Evolutionary conservation across 2,113 vertebrate genomes (phyloP).

Genomic region (Peromyscus californicus): DNA sequence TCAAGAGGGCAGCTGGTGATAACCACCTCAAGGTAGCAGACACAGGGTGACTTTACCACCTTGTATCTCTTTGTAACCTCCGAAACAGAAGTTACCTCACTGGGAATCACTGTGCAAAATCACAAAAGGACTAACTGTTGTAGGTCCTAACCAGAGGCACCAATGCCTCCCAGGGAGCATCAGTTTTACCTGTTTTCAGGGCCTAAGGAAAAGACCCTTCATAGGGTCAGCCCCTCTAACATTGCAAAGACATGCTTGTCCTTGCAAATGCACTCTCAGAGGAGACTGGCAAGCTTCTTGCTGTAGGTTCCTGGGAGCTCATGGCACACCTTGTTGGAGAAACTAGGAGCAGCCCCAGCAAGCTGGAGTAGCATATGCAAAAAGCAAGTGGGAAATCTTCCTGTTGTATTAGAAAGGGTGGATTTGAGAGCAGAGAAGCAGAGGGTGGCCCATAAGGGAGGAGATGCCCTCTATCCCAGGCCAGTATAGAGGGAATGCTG

Average conservation of each 20-base stretch:
- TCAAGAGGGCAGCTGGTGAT: not conserved
- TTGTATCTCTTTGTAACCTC: not conserved
- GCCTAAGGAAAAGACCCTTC: not conserved
- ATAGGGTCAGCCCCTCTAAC: accelerated
- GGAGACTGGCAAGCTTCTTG: not conserved
- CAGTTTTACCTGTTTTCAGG: not conserved
- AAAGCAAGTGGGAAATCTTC: not conserved
- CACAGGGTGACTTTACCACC: not conserved
- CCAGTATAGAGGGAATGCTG: not conserved
- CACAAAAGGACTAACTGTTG: not conserved
- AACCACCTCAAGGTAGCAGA: not conserved
- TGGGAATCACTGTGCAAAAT: not conserved
- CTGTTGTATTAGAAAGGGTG: not conserved
- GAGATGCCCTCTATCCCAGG: not conserved
- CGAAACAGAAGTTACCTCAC: not conserved
- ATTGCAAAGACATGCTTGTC: not conserved
- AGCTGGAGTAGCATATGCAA: not conserved
- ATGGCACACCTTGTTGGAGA: not conserved
- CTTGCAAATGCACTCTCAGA: not conserved
- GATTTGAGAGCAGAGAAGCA: not conserved
- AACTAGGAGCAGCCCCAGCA: not conserved
- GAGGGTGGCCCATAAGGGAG: no score
- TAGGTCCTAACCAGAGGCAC: not conserved
- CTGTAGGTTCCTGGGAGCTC: not conserved
- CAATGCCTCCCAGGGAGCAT: not conserved